These are phyloP conservation scores for Magallana nippona DNA, from an alignment of 2,888 invertebrate genomes.

Conservation along the genomic window DNA sequence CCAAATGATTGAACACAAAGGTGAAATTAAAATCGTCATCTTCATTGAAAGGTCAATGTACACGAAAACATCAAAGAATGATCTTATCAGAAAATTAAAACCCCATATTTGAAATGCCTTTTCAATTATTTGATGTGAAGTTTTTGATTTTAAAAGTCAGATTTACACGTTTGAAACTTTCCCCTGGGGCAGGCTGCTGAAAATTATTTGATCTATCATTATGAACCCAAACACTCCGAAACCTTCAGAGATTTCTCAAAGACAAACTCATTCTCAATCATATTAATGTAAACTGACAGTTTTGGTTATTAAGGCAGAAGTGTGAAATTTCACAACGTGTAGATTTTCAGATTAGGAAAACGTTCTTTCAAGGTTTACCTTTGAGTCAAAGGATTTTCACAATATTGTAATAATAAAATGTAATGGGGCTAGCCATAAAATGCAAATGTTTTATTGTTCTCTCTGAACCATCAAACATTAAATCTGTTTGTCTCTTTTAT, in stretches of 20 bases:
- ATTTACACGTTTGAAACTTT: too few relatives aligned
- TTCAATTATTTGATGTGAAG: too few relatives aligned
- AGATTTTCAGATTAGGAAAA: constrained; percentile 13
- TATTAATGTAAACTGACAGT: too few relatives aligned
- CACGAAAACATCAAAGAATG: too few relatives aligned
- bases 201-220: background rate
- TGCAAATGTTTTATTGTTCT: background rate
- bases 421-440: background rate
- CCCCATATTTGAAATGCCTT: too few relatives aligned
- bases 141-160: too few relatives aligned
- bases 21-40: too few relatives aligned
- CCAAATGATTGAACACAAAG: too few relatives aligned
- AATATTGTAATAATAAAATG: background rate
- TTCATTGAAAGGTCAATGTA: too few relatives aligned
- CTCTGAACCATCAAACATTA: background rate
- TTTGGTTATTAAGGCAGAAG: background rate
- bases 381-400: background rate
- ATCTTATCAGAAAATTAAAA: too few relatives aligned
- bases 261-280: background rate
- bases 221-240: background rate
- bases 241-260: background rate
- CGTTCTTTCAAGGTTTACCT: background rate
- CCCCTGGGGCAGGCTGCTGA: too few relatives aligned
- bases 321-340: background rate
- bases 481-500: background rate